Conservation (phyloP, 2,113 vertebrate genomes). For the Poeciliopsis prolifica region DNA sequence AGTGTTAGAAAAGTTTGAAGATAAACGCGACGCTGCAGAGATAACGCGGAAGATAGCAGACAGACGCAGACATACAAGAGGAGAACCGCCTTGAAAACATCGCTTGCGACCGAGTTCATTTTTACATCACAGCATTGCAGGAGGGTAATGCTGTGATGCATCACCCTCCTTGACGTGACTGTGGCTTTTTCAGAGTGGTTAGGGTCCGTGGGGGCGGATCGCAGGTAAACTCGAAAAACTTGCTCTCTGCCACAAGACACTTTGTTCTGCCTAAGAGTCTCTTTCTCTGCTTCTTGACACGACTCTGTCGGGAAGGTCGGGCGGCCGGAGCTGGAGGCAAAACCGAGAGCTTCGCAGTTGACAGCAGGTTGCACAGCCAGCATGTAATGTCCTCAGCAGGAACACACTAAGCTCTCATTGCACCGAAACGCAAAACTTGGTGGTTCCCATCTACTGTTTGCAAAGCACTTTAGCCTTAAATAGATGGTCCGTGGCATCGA, state of each 20-base stretch:
- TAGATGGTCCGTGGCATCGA: not conserved
- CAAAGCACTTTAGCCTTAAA: not conserved
- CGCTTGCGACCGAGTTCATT: conserved; percentile 28
- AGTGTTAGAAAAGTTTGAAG: conserved; percentile 40
- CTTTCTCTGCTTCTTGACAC: conserved; percentile 38
- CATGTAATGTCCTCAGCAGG: conserved; percentile 20
- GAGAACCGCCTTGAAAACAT: conserved; percentile 20
- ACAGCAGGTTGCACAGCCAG: conserved; percentile 33
- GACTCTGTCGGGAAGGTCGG: conserved; percentile 27
- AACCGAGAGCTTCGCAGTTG: conserved; percentile 35
- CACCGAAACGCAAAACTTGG: conserved; percentile 34
- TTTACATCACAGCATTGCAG: not conserved
- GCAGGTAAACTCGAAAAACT: conserved; percentile 64
- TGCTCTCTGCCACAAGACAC: conserved; percentile 24
- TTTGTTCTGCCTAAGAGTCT: conserved; percentile 46
- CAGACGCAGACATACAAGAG: conserved; percentile 6
- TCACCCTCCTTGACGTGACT: conserved; percentile 18
- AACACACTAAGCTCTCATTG: conserved; percentile 21
- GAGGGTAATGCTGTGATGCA: not conserved
- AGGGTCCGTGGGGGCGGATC: conserved; percentile 46
- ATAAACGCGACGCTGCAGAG: conserved; percentile 45
- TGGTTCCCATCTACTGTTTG: conserved; percentile 21
- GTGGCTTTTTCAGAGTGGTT: conserved; percentile 16
- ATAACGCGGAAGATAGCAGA: conserved; percentile 10
- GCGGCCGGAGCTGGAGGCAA: conserved; percentile 26